Evolutionary conservation across 2,888 invertebrate species (phyloP), one percentile per base, ranked within the genome.

Genomic region (Megastigmus dorsalis): DNA sequence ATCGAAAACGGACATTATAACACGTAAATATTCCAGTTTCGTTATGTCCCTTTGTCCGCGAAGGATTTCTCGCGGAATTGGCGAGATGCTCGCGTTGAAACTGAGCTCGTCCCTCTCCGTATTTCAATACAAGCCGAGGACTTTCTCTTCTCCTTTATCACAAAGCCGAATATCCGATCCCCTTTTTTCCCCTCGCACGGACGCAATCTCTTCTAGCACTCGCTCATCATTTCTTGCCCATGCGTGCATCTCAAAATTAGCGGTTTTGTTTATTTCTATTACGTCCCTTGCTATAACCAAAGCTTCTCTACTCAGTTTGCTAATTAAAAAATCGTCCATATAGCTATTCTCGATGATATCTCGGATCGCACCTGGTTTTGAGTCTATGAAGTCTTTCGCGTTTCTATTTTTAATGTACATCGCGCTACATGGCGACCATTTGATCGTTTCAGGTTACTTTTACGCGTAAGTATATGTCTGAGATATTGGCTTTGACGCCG

Each of bases 321-420:
- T 36, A 10, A 9, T 7, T 7, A 55, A 33, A 36, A 50, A 60
- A 6, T 59, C 52, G 10, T 60, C 60, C 15, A 62, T 36, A 9
- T 69, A 69, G 10, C 50, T 41, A 10, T 54, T 41, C 2, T 9
- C 13, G 4, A 18, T 3, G 0, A 36, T 18, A 4, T 36, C 18
- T 30, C 9, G 2, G 1, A 26, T 4, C 3, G 54, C 66, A n/a
- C 20, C 13, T 13, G 55, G 55, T 18, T 33, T 41, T 4, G 10
- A 41, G 6, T 69, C 30, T 6, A 23, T 18, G 13, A 60, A 59
- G 0, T n/a, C 13, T 26, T 26, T 20, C 10, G 59, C 69, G n/a
- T 69, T 69, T 60, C 23, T 52, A 38, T 69, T 60, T 52, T 69
- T 69, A 10, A 60, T 26, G n/a, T 13, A 69, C 2, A 69, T 48